Conservation (phyloP, 2,797 vertebrate genomes). For the Sphaeramia orbicularis region DNA sequence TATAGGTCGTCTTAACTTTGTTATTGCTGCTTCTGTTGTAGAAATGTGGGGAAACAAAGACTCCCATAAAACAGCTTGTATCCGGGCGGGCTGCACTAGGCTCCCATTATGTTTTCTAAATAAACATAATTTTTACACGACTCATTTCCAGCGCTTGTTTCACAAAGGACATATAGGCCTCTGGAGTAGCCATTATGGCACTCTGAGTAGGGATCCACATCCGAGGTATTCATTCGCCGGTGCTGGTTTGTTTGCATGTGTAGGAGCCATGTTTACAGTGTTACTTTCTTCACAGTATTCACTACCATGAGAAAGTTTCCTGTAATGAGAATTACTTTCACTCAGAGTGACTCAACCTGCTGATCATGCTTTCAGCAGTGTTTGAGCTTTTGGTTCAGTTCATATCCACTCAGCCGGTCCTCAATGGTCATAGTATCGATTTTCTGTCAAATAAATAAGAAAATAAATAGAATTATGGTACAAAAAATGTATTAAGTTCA, state of each 20-base stretch:
- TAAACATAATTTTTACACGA: conserved; percentile 18
- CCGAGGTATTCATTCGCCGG: not conserved
- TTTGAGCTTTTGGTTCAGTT: not conserved
- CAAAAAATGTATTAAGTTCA: too few species aligned
- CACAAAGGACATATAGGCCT: not conserved
- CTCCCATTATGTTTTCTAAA: conserved; percentile 15
- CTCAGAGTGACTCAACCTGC: not conserved
- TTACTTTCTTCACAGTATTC: not conserved
- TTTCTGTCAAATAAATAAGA: too few species aligned
- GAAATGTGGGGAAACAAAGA: conserved; percentile 2
- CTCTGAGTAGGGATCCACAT: not conserved
- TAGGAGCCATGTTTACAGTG: too few species aligned
- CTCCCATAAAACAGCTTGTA: conserved; percentile 17
- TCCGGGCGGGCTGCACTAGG: not conserved
- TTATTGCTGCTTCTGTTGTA: too few species aligned
- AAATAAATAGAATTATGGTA: too few species aligned
- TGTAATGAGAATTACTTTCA: not conserved
- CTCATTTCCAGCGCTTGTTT: conserved; percentile 3
- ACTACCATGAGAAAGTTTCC: conserved; percentile 8
- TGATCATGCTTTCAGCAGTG: conserved; percentile 4
- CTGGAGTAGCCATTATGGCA: conserved; percentile 4
- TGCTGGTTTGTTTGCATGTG: too few species aligned
- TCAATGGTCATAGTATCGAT: too few species aligned
- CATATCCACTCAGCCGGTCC: too few species aligned
- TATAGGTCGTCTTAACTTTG: too few species aligned